Evolutionary conservation across 2,888 invertebrate species (phyloP), one percentile per base, ranked within the genome.

Genomic region (Epinotia brunnichana): DNA sequence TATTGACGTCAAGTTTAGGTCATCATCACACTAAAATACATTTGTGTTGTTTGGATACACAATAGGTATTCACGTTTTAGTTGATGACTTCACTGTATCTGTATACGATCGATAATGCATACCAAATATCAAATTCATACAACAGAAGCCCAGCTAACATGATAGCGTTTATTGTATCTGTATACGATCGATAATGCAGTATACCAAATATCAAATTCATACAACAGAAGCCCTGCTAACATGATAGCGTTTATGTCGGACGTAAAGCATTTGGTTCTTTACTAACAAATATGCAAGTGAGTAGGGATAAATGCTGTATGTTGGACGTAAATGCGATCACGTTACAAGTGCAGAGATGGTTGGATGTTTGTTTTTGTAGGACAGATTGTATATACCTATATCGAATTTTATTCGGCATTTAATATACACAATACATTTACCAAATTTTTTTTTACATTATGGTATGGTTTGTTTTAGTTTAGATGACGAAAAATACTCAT

Each of bases 1-100:
- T 56, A 44, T 56, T 66, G 41, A 56, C 56, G 54, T 41, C 35
- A 64, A 48, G 4, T 29, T 51, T 15, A 41, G 21, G 19, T 54
- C 15, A 44, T 56, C 39, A 15, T 39, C n/a, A 11, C 10, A 59
- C 17, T 39, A 59, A 39, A 56, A 56, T 15, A 15, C 13, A 17
- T 63, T 10, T 62, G 9, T 4, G 24, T 41, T 60, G 13, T 60
- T 35, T 60, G 5, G 19, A 44, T 29, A 29, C 29, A 29, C 29
- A 5, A 29, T 29, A 29, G 29, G 29, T 11, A 56, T 54, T 11
- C 41, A 13, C 41, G 11, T 41, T 41, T 41, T 41, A 41, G 13
- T 44, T 13, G 44, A 44, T 44, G 44, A 44, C 29, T 35, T 35
- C 9, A 9, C 35, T 35, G 35, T 29, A 5, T 29, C 5, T 0